Evolutionary conservation across 2,888 invertebrate genomes (phyloP), one percentile per base, ranked within the genome.

Genomic region (Diadromus collaris): DNA sequence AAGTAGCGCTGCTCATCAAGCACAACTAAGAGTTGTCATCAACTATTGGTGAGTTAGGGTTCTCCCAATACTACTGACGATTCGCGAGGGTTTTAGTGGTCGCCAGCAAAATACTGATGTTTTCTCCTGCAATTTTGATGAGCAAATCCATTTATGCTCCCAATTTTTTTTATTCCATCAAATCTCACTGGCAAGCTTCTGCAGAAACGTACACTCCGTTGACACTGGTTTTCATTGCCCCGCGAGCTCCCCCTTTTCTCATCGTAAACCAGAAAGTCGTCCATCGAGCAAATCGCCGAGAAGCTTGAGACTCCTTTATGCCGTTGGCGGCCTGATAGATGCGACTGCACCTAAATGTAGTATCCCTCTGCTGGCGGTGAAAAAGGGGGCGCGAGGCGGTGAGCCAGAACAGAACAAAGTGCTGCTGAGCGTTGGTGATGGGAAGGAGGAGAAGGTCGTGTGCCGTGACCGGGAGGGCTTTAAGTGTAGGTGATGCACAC

Each of bases 371-470:
- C 16, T 38, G 51, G 29, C n/a, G 6, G 16, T 24, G 27, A 29
- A 27, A 56, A 56, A 29, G 51, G 5, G 19, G 27, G 16, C 13
- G 54, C 24, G 29, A 56, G 56, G 56, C 29, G n/a, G 54, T 54
- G 38, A 24, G n/a, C 24, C 32, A 10, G 29, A 56, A 41, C 10
- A 58, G 68, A 58, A 58, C 48, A 38, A 54, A 38, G 51, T 56
- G 10, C 41, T 44, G 27, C 68, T 19, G 56, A 69, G 32, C 41
- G 56, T 24, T 58, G 27, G 21, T 19, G 58, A 44, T 69, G 44
- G 44, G 44, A 44, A 69, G 56, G 44, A 32, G 29, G 68, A n/a
- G n/a, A 58, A 56, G 44, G 19, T 68, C 10, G 16, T 44, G 68
- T 44, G 24, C 16, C 34, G 67, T 27, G 27, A 21, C 21, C 54